Base-by-base conservation (phyloP, 2,888 invertebrate species). In the Troilus luridus region DNA sequence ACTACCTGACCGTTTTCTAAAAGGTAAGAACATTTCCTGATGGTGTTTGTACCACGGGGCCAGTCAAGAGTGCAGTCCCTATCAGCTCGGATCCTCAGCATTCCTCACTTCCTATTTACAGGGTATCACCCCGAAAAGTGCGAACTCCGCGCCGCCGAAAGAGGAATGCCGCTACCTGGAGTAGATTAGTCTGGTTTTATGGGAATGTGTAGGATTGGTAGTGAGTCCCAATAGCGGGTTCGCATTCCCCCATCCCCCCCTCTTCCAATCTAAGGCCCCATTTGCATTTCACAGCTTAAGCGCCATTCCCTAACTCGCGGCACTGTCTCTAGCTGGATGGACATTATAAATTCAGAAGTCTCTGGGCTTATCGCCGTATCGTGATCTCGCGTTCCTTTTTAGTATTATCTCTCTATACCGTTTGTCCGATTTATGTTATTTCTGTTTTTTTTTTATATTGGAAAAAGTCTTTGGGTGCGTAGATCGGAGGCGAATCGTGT, bases 181-280 rank as follows among this genome's bases (percentile, higher is more conserved):
- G 85, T 56, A 85, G 85, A 85, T 85, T 56, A 85, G 85, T n/a
- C 85, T 85, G 85, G 85, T 81, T 81, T 81, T 81, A 81, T 81
- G 81, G 54, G 54, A 81, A 85, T 56, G 85, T 54, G 85, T 56
- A 19, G 54, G 77, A 56, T 56, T 1, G n/a, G 54, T n/a, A 6
- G 77, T 41, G 41, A 27, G n/a, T 41, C 77, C 81, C 56, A 19
- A 14, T 85, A 85, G 85, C 85, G 85, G 85, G 56, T n/a, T 54
- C 85, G n/a, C 85, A 85, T 85, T 85, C 85, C 85, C 85, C n/a
- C 54, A 11, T 14, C 11, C 21, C 85, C n/a, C 41, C 41, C 41
- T 41, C 41, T 41, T 5, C 41, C 41, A 41, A 41, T 41, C 41
- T 41, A 41, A 41, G 56, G 14, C 85, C 21, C 85, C 85, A 85